phyloP scores from a whole-genome alignment of 2,797 vertebrate genomes.

The Columba guinea region DNA sequence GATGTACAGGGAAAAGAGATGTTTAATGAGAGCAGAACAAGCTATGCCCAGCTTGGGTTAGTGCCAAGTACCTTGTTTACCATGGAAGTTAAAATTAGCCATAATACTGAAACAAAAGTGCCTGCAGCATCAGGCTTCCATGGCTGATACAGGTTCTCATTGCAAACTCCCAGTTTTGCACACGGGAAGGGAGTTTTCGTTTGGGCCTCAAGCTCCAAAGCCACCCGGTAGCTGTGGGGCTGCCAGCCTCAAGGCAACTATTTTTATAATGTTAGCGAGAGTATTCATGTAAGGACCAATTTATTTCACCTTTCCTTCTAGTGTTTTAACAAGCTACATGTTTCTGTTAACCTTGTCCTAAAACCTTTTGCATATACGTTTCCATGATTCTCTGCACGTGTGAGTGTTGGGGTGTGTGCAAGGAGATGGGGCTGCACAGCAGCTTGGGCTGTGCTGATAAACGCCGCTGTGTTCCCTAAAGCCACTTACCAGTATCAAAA shows the following conservation, averaged over 20 bases:
- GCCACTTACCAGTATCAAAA: rapidly evolving
- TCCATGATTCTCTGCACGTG: rapidly evolving
- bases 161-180: neutral
- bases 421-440: neutral
- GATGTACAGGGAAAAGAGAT: rapidly evolving
- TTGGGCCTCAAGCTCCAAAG: neutral
- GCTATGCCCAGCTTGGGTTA: neutral
- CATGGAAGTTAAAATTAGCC: neutral
- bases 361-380: neutral
- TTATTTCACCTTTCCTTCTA: neutral
- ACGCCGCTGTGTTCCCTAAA: neutral
- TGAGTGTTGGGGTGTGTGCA: neutral
- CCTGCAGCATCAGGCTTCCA: neutral
- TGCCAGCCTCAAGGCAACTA: neutral
- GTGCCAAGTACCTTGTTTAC: neutral
- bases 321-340: neutral
- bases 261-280: neutral
- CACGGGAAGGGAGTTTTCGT: neutral
- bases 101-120: rapidly evolving
- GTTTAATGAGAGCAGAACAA: neutral
- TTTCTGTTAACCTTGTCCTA: neutral
- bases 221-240: neutral
- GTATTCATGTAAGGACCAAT: rapidly evolving
- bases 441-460: neutral
- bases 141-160: neutral